phyloP scores from a whole-genome alignment of 2,113 vertebrate species.

The Cnemophilus loriae region DNA sequence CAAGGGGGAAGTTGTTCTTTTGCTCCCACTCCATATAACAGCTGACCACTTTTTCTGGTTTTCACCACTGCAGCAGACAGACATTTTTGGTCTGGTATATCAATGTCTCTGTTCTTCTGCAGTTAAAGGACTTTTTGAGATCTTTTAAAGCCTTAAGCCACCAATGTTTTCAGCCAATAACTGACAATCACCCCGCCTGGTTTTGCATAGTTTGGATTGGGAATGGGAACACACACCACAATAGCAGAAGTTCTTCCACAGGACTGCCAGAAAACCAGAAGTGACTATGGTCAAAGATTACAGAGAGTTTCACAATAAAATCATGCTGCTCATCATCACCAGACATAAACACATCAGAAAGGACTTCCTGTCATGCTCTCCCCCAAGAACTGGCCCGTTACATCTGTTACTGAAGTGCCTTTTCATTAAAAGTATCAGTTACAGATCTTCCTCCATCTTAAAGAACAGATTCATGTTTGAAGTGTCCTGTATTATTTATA shows the following conservation, averaged over 20 bases:
- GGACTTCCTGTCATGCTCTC: neutral
- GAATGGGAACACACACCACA: neutral
- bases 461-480: neutral
- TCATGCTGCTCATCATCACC: neutral
- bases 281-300: neutral
- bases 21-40: neutral
- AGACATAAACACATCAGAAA: neutral
- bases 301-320: constrained; percentile 1
- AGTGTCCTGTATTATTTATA: neutral
- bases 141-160: neutral
- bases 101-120: neutral
- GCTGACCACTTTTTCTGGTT: neutral
- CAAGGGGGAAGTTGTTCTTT: neutral
- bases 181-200: neutral
- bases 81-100: neutral
- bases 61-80: neutral
- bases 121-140: neutral
- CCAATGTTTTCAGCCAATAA: neutral
- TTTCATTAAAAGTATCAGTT: neutral
- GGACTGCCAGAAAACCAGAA: neutral
- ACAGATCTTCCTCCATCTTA: neutral
- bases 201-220: neutral
- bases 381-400: neutral
- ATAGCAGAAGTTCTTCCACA: neutral
- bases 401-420: neutral